Base-by-base conservation (phyloP, 2,113 vertebrate genomes). In the Miniopterus natalensis region DNA sequence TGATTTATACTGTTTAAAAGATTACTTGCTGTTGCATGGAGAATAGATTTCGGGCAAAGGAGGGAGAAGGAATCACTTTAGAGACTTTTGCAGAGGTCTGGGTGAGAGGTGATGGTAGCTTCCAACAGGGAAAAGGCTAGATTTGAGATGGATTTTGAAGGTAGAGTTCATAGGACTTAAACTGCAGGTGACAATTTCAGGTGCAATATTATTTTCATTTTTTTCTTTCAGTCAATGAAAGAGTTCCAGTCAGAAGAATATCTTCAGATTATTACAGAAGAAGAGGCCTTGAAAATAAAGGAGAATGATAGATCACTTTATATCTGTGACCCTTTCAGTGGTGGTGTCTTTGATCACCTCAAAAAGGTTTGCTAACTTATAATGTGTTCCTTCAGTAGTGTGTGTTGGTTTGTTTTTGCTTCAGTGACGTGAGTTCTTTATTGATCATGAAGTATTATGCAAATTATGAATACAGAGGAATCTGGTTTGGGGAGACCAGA, bases 221-320 rank as follows among this genome's bases (percentile, higher is more conserved):
- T 98, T 98, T 97, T 59, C 80, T 70, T 98, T 71, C 95, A 99
- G 99, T 99, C 99, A 80, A 99, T 99, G 97, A 98, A 99, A 96
- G 99, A 99, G 96, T 99, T 99, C 96, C 99, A 99, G 96, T 99
- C 99, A 81, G 99, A 99, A 96, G 99, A 99, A 63, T 99, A 99
- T 97, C 98, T 99, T 20, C 99, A 99, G 95, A 98, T 97, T 63
- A 97, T 99, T 40, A 98, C 99, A 92, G 99, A 99, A 95, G 98
- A 98, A 94, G 92, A 98, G 25, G 98, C 99, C 6, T 97, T 99
- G 71, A 92, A 36, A 27, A 98, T 99, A 98, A 98, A 99, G 77
- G 98, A 99, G 92, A 99, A 99, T 94, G 99, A 99, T 97, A 99
- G 98, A 93, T 99, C 99, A 4, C 98, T 99, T 96, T 99, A 99